Evolutionary conservation across 2,113 vertebrate species (phyloP), one percentile per base, ranked within the genome.

Genomic region (Periophthalmodon schlosseri): DNA sequence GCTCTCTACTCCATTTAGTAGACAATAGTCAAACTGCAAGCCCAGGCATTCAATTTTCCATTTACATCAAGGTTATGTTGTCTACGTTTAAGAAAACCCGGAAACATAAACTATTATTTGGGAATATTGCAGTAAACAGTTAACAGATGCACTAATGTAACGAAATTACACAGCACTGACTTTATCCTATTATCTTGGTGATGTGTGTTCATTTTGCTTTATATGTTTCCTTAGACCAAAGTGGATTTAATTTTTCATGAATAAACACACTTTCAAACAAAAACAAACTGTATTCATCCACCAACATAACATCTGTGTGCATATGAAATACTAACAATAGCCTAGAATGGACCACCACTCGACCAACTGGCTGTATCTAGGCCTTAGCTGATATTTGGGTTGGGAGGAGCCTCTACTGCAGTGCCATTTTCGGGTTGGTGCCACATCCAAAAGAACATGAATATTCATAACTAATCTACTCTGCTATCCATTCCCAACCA

Each of bases 401-500:
- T 77, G 89, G 91, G 89, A 84, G 93, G 90, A 86, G 89, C 73
- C 83, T 91, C 85, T 66, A 82, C 84, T 74, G 82, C 81, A 86
- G 84, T 89, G 83, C 88, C 87, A 91, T 86, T 89, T 91, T 93
- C 84, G 91, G 80, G 92, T 93, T 92, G 92, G 86, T 92, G 74
- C 80, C 75, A 80, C 86, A 88, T 90, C 89, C 91, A 91, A 88
- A 83, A 84, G 61, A 74, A 82, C 84, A 94, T 95, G 91, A 94
- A 95, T 95, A 94, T 94, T 94, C 90, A 95, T 93, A 84, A 91
- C 49, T 75, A 85, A 81, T 79, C 85, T 85, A 89, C 77, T 78
- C 80, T 77, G 46, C 87, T 78, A 71, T 85, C 75, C 75, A 84
- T 75, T 72, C 72, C 56, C 49, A 70, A 78, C 79, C 86, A 28